These are phyloP conservation scores for Araneus ventricosus DNA, from an alignment of 1,140 invertebrate species.

Conservation along the genomic window DNA sequence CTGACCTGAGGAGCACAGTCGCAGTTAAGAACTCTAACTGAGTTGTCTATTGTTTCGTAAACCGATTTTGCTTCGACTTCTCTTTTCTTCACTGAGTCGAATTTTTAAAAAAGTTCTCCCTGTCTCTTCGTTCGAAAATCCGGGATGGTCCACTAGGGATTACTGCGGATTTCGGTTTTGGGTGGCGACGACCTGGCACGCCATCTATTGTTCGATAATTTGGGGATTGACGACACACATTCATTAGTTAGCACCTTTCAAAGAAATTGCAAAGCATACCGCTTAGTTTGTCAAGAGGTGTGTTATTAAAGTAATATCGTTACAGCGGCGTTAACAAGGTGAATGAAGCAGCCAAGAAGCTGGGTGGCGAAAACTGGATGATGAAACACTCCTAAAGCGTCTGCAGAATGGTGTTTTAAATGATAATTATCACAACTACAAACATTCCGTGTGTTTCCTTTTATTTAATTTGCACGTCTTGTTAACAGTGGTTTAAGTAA, in stretches of 20 bases:
- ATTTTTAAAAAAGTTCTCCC: background rate
- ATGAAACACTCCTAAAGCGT: background rate
- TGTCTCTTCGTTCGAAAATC: background rate
- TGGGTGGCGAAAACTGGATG: background rate
- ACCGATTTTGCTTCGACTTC: conserved; percentile 14
- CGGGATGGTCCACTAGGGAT: background rate
- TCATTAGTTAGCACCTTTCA: background rate
- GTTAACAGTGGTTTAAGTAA: background rate
- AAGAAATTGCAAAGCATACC: background rate
- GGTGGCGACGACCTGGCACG: background rate
- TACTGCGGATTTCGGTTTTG: background rate
- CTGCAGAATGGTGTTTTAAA: background rate
- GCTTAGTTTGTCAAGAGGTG: background rate
- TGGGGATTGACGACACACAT: background rate
- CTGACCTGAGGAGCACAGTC: background rate
- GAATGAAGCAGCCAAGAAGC: background rate
- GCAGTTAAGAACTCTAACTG: conserved; percentile 27
- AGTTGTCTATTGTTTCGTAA: conserved; percentile 36
- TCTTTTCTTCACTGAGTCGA: background rate
- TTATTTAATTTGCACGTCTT: background rate
- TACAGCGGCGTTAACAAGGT: background rate
- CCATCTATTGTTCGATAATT: conserved; percentile 15
- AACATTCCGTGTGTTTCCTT: background rate
- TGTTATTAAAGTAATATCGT: background rate
- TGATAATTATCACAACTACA: background rate